phyloP scores from a whole-genome alignment of 1,140 invertebrate genomes.

The Steinernema feltiae region DNA sequence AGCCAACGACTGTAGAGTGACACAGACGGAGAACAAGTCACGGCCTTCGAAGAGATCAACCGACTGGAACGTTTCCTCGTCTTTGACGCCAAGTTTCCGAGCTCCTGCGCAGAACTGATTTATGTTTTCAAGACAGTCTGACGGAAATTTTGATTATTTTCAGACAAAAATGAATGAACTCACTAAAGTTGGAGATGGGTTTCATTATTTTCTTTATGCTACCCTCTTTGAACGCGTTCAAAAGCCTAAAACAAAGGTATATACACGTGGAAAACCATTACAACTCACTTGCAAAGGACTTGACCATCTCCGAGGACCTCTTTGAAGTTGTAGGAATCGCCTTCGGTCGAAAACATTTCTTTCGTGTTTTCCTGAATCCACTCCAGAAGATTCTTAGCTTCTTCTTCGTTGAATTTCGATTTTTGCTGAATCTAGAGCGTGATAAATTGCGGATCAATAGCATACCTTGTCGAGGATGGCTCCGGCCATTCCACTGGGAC shows the following conservation, averaged over 20 bases:
- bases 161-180: too few species aligned
- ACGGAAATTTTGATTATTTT: constrained; percentile 68
- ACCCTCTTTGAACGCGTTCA: constrained; percentile 62
- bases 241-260: constrained; percentile 42
- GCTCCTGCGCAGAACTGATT: constrained; percentile 73
- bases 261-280: background rate
- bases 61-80: constrained; percentile 85
- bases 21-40: constrained; percentile 87
- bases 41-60: constrained; percentile 83
- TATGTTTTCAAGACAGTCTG: background rate
- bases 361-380: constrained; percentile 77
- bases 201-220: constrained; percentile 79
- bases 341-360: constrained; percentile 72
- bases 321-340: constrained; percentile 75
- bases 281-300: constrained; percentile 48
- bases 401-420: constrained; percentile 81
- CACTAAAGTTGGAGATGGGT: constrained; percentile 73
- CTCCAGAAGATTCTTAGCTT: constrained; percentile 78
- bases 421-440: constrained; percentile 36
- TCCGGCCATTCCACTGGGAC: constrained; percentile 33
- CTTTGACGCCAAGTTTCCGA: constrained; percentile 82
- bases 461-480: constrained; percentile 47
- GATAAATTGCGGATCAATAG: constrained; percentile 7
- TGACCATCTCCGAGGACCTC: constrained; percentile 58
- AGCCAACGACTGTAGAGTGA: constrained; percentile 83